Percentiles rank a stretch among this genome's conserved stretches.
Evolutionary conservation across 1,140 invertebrate species (phyloP).

Genomic region (Diuraphis noxia): DNA sequence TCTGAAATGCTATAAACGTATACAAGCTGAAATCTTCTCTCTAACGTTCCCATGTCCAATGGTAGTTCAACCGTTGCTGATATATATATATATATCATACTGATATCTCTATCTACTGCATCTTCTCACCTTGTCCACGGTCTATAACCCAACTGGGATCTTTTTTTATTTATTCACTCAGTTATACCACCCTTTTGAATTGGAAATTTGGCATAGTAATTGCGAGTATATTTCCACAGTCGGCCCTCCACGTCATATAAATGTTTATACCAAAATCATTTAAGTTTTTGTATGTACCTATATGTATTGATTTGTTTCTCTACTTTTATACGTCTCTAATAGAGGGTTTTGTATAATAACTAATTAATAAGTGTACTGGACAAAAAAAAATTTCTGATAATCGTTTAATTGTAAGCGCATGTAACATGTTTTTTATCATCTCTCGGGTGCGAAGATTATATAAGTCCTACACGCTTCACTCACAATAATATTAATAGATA

Average conservation of each 20-base stretch:
- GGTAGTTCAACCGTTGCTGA: neutral
- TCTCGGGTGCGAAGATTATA: too few species aligned
- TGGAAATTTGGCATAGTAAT: too few species aligned
- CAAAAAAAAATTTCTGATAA: neutral
- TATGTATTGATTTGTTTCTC: neutral
- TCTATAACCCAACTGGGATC: neutral
- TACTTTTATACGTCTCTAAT: neutral
- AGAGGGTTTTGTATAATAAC: too few species aligned
- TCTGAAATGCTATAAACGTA: neutral
- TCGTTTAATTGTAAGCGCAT: neutral
- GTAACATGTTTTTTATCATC: too few species aligned
- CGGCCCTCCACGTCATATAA: neutral
- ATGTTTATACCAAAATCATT: neutral
- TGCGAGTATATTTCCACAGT: too few species aligned
- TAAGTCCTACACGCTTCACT: too few species aligned
- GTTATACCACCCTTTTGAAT: neutral
- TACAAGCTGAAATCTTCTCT: too few species aligned
- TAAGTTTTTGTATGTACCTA: neutral
- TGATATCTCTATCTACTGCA: neutral
- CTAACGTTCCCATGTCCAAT: neutral
- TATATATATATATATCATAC: neutral
- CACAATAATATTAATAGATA: too few species aligned
- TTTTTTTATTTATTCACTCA: neutral
- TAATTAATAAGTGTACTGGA: too few species aligned
- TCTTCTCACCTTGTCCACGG: neutral